Evolutionary conservation across 2,888 invertebrate genomes (phyloP), one percentile per base, ranked within the genome.

Genomic region (Julus scanicus): DNA sequence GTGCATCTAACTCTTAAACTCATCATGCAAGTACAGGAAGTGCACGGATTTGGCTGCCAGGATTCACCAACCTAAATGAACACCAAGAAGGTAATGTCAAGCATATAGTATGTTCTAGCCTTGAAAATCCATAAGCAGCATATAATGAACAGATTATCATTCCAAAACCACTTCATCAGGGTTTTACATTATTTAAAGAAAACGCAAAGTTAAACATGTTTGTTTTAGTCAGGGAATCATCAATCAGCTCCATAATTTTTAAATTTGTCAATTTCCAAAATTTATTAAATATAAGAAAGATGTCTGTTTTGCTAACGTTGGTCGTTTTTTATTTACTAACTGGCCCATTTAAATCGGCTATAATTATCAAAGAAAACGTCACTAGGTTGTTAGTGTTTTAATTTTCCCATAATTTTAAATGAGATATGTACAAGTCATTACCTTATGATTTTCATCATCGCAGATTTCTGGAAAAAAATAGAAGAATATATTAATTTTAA

Each of bases 31-130:
- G 93, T 93, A 91, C 97, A 97, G 37, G 92, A 94, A 0, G 95
- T 96, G 91, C 97, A 97, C 63, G 95, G 94, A 91, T 96, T 95
- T 49, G 93, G 93, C 90, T 94, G 93, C 96, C 96, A 96, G 71
- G 92, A 92, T 89, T 96, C 94, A 88, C 95, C 96, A 89, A 90
- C 88, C 86, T 89, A 49, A 39, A 87, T 84, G 40, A 87, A 86
- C 44, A 53, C 20, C n/a, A 17, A 39, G 9, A 80, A 71, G 39
- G 57, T 17, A 20, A 49, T 20, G 40, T 85, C 11, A n/a, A 17
- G 3, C 37, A 13, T 83, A 4, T 37, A 39, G 9, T 29, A 29
- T 8, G 8, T 44, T 44, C 1, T 44, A 44, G 8, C 44, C 5
- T 44, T 44, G 44, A 5, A 44, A 44, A 44, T 44, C 29, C 29